Percentiles rank a stretch among this genome's conserved stretches.
These are phyloP conservation scores for Cheilosia impressa DNA, from an alignment of 2,888 invertebrate species.

Conservation along the genomic window DNA sequence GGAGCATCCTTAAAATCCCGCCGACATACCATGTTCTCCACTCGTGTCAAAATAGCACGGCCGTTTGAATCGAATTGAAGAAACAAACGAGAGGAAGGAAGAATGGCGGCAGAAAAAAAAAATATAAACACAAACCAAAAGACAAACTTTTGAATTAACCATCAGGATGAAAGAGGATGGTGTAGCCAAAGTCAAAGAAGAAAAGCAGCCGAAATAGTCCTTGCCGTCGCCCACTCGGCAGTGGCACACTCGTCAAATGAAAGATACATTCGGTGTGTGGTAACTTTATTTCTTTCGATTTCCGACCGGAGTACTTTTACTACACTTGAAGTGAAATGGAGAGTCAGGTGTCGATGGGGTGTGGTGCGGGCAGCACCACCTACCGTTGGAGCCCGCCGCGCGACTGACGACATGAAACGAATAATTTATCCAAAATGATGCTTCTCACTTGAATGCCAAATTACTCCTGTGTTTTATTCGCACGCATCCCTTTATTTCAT, in stretches of 20 bases:
- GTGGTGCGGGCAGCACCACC: not conserved
- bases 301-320: constrained; percentile 56
- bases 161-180: constrained; percentile 48
- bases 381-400: constrained; percentile 9
- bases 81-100: constrained; percentile 22
- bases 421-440: constrained; percentile 71
- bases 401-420: constrained; percentile 62
- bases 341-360: constrained; percentile 24
- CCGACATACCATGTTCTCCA: constrained; percentile 24
- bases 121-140: not conserved
- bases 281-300: constrained; percentile 70
- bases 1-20: constrained; percentile 47
- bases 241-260: constrained; percentile 49
- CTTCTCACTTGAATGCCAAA: constrained; percentile 67
- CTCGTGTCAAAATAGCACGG: constrained; percentile 29
- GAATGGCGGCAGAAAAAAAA: constrained; percentile 9
- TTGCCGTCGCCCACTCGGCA: constrained; percentile 30
- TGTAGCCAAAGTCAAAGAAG: constrained; percentile 28
- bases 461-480: constrained; percentile 56
- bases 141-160: constrained; percentile 73
- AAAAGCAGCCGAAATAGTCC: not conserved
- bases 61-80: constrained; percentile 33
- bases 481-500: constrained; percentile 22
- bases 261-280: constrained; percentile 58
- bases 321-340: constrained; percentile 59